A percentile compares a stretch with the other conserved stretches of the same genome.
phyloP scores from a whole-genome alignment of 2,113 vertebrate species.

The Rhadina sibilatrix region DNA sequence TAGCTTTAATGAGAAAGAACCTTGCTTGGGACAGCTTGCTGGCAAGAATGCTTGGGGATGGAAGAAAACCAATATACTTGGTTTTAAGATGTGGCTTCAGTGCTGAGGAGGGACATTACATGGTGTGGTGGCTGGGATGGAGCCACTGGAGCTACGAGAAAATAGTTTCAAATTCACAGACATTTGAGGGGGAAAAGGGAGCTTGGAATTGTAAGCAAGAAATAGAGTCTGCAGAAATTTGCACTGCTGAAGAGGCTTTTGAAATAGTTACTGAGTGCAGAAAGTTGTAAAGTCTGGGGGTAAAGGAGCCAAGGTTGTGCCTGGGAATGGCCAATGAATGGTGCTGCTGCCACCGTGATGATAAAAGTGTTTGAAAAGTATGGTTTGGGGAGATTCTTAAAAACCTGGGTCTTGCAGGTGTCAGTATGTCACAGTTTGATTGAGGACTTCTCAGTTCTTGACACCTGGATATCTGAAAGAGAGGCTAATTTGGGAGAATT shows the following conservation, averaged over 20 bases:
- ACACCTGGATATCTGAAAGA: neutral
- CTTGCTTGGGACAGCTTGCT: neutral
- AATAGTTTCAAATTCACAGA: neutral
- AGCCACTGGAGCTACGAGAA: neutral
- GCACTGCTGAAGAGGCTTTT: neutral
- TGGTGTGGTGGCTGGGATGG: neutral
- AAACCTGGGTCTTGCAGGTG: neutral
- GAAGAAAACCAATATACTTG: neutral
- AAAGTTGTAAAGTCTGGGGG: neutral
- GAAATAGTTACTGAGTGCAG: neutral
- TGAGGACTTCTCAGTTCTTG: neutral
- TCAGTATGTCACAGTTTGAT: neutral
- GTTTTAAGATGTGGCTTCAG: neutral
- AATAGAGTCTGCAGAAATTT: neutral
- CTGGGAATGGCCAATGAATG: neutral
- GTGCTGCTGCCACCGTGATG: rapidly evolving
- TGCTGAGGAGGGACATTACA: neutral
- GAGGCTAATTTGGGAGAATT: neutral
- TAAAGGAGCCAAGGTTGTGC: neutral
- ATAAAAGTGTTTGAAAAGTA: neutral
- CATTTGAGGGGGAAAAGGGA: neutral
- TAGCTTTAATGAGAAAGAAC: neutral
- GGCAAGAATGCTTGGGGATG: neutral
- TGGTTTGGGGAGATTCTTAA: neutral
- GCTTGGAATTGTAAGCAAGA: neutral